Conservation (phyloP, 2,888 invertebrate species). For the Amphipoea lucens region DNA sequence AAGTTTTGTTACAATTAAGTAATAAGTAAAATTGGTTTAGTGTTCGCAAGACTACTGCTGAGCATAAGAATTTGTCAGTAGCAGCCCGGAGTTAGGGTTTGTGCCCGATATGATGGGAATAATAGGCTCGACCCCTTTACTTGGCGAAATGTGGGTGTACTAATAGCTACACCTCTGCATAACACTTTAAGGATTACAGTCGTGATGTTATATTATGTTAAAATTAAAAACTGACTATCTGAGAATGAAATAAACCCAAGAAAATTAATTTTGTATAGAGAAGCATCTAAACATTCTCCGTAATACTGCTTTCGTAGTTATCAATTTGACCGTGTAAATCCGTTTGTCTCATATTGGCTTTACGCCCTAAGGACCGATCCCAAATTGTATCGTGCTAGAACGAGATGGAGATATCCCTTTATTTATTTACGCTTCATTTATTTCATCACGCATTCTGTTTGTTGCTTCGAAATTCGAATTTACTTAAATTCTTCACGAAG, state of each 20-base stretch:
- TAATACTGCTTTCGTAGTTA: constrained; percentile 58
- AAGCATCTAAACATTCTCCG: background rate
- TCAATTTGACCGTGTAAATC: constrained; percentile 79
- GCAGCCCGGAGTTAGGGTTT: too few relatives aligned
- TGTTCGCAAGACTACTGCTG: too few relatives aligned
- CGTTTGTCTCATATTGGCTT: constrained; percentile 72
- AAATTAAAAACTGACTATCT: background rate
- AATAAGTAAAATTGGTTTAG: too few relatives aligned
- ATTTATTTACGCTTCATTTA: constrained; percentile 52
- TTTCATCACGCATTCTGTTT: constrained; percentile 25
- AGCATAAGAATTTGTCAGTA: too few relatives aligned
- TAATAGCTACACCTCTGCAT: too few relatives aligned
- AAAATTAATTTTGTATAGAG: background rate
- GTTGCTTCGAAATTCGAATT: constrained; percentile 31
- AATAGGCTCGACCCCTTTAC: too few relatives aligned
- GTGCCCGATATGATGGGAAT: too few relatives aligned
- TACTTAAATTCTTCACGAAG: constrained; percentile 31
- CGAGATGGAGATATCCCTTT: constrained; percentile 49
- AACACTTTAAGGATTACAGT: too few relatives aligned
- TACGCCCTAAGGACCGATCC: constrained; percentile 62
- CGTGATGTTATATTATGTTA: background rate
- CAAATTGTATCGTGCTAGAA: constrained; percentile 66
- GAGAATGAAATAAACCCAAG: background rate
- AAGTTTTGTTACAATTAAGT: too few relatives aligned
- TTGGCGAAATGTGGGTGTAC: too few relatives aligned